Percentiles rank a stretch among this genome's conserved stretches.
Conservation (phyloP, 2,797 vertebrate genomes). For the Sphaeramia orbicularis region DNA sequence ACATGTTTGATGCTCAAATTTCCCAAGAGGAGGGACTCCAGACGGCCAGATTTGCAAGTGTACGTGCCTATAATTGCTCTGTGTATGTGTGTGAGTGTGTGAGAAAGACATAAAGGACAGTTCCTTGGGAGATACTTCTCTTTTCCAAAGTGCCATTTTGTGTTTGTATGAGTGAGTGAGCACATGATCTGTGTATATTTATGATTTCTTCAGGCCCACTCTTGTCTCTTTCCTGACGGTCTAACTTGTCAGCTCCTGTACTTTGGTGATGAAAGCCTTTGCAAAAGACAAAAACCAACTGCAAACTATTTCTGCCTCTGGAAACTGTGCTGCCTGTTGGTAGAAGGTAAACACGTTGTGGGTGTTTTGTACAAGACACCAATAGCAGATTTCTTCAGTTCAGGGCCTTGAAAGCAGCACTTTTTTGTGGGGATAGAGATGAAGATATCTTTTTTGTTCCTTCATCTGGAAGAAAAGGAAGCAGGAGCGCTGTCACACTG, state of each 20-base stretch:
- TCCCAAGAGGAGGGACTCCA: too few species aligned
- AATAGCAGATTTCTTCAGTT: constrained; percentile 34
- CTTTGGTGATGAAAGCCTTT: constrained; percentile 51
- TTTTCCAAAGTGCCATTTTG: constrained; percentile 15
- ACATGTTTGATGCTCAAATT: too few species aligned
- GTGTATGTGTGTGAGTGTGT: background rate
- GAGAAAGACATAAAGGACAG: background rate
- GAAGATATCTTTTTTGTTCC: constrained; percentile 14
- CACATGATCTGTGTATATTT: background rate
- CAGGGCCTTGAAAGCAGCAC: constrained; percentile 41
- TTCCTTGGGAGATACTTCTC: background rate
- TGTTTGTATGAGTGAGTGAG: constrained; percentile 6
- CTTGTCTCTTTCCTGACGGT: constrained; percentile 12
- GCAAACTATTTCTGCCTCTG: constrained; percentile 39
- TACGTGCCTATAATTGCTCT: background rate
- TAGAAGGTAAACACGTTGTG: constrained; percentile 50
- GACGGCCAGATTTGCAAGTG: too few species aligned
- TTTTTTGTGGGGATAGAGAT: constrained; percentile 34
- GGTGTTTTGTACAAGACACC: constrained; percentile 42
- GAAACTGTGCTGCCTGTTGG: constrained; percentile 30
- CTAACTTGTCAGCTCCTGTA: constrained; percentile 42
- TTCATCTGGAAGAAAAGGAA: constrained; percentile 18
- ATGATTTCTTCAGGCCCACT: constrained; percentile 20
- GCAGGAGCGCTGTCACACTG: background rate
- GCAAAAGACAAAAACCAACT: constrained; percentile 43